A percentile compares a stretch with the other conserved stretches of the same genome.
Evolutionary conservation across 2,888 invertebrate genomes (phyloP).

Genomic region (Gymnocheta viridis): DNA sequence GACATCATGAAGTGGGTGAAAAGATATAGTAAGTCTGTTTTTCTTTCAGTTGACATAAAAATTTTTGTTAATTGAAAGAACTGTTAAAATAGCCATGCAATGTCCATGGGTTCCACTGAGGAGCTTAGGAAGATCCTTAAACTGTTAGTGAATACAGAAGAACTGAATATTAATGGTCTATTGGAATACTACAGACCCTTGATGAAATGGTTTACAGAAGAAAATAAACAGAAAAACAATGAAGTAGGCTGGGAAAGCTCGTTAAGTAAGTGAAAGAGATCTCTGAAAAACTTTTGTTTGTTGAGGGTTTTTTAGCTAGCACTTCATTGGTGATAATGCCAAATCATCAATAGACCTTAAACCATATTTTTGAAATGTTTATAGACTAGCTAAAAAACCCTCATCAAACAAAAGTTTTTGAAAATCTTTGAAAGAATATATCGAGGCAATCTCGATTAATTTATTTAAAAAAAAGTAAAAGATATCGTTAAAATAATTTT

Average conservation of each 20-base stretch:
- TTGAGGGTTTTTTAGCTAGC: too few species aligned
- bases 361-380: too few species aligned
- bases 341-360: too few species aligned
- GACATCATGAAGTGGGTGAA: conserved; percentile 58
- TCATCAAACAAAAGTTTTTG: too few species aligned
- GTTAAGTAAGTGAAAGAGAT: conserved; percentile 63
- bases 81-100: conserved; percentile 83
- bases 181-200: conserved; percentile 91
- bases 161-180: conserved; percentile 88
- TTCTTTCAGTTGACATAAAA: too few species aligned
- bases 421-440: too few species aligned
- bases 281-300: too few species aligned
- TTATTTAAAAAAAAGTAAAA: too few species aligned
- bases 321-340: too few species aligned
- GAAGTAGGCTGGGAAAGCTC: conserved; percentile 84
- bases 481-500: too few species aligned
- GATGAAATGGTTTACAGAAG: conserved; percentile 86
- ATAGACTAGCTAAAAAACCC: too few species aligned
- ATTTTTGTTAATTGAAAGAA: background rate
- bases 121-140: conserved; percentile 91
- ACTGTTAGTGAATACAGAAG: conserved; percentile 86
- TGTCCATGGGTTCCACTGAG: conserved; percentile 87
- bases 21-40: conserved; percentile 39
- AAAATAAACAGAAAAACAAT: conserved; percentile 86
- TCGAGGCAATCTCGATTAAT: too few species aligned